These are phyloP conservation scores for Charina bottae DNA, from an alignment of 2,113 vertebrate genomes.

Conservation along the genomic window DNA sequence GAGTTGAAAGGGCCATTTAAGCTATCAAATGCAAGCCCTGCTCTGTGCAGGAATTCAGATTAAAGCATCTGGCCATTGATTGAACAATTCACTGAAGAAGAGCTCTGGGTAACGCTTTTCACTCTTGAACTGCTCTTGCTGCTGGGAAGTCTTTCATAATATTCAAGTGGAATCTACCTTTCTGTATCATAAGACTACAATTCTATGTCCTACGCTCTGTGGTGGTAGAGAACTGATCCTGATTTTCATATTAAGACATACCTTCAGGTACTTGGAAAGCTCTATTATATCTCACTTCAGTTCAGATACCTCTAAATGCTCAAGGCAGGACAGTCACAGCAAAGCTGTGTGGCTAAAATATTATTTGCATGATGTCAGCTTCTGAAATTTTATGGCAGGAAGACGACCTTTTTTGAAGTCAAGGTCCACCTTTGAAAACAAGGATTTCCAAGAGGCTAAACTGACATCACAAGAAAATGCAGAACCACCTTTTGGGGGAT, in stretches of 20 bases:
- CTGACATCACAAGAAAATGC: not conserved
- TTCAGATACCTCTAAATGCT: not conserved
- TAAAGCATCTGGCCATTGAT: not conserved
- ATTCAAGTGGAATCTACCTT: not conserved
- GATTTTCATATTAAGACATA: not conserved
- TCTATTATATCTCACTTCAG: not conserved
- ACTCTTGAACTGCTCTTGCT: not conserved
- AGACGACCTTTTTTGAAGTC: not conserved
- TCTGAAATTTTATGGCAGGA: not conserved
- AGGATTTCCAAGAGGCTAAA: not conserved
- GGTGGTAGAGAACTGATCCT: not conserved
- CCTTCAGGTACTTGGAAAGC: not conserved
- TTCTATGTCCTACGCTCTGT: not conserved
- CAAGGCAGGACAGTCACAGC: not conserved
- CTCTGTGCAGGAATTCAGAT: not conserved
- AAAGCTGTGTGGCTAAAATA: not conserved
- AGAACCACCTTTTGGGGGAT: not conserved
- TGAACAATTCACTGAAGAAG: not conserved
- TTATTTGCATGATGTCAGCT: not conserved
- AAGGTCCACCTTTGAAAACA: not conserved
- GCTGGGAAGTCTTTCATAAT: not conserved
- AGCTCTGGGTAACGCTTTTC: not conserved
- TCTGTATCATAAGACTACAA: not conserved
- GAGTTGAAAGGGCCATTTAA: not conserved
- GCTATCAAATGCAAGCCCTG: not conserved